These are phyloP conservation scores for Sisyra terminalis DNA, from an alignment of 2,888 invertebrate genomes.

Conservation along the genomic window DNA sequence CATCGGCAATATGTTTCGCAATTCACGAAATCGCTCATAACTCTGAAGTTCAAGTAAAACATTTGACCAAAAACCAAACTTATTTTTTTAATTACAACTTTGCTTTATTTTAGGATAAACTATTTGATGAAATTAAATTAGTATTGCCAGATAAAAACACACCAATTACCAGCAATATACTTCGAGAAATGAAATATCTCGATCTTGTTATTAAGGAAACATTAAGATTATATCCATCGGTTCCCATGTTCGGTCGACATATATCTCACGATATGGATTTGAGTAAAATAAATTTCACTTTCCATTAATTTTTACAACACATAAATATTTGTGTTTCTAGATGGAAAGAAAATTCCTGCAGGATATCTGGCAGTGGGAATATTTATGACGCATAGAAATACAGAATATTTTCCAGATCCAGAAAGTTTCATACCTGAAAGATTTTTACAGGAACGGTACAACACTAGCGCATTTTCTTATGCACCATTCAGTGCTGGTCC, in stretches of 20 bases:
- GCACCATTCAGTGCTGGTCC: constrained; percentile 5
- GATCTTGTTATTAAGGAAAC: constrained; percentile 4
- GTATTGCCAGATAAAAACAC: background rate
- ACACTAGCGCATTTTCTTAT: background rate
- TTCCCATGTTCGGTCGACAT: background rate
- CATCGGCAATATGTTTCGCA: constrained; percentile 2
- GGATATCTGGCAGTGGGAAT: background rate
- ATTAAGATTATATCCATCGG: background rate
- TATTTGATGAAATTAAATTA: background rate
- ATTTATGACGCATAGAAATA: background rate
- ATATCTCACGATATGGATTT: constrained; percentile 1
- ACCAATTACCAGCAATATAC: background rate
- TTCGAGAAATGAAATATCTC: background rate
- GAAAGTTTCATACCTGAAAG: constrained; percentile 2
- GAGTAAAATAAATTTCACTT: background rate
- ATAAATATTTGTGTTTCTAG: background rate
- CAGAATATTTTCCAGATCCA: constrained; percentile 2
- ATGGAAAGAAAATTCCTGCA: background rate
- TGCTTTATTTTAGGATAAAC: background rate
- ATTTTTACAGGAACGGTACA: background rate
- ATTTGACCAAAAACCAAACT: too few species aligned
- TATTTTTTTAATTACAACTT: background rate
- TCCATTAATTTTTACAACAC: background rate
- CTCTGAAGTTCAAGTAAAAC: background rate
- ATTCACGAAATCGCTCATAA: background rate